Evolutionary conservation across 2,797 vertebrate genomes (phyloP), one percentile per base, ranked within the genome.

Genomic region (Sebastes minor): DNA sequence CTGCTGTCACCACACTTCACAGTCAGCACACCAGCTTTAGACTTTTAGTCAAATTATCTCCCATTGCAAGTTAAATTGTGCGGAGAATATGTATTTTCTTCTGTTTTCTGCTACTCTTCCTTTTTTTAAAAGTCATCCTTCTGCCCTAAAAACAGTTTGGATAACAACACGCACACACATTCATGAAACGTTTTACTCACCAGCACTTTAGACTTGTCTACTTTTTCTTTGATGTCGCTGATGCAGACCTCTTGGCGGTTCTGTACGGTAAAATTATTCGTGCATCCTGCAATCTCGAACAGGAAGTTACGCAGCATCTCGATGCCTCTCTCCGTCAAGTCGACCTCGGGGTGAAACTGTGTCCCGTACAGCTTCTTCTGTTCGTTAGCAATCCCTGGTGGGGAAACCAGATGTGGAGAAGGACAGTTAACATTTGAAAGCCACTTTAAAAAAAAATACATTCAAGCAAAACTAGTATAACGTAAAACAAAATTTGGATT

Each of bases 301-400:
- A 99, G 94, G 57, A 99, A 99, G 80, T 98, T 99, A 76, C 97
- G 96, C 91, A 99, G 94, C 95, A 99, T 99, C 82, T 97, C 96
- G 86, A 96, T 98, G 32, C 98, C 98, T 11, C 97, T 95, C 92
- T 98, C 98, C 0, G 99, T 99, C 64, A 99, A 95, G 91, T 99
- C 98, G 6, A 99, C 99, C 89, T 99, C 99, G 2, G 99, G 99
- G 84, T 99, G 99, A 94, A 99, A 99, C 89, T 99, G 99, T 2
- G 96, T 98, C 62, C 98, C 98, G 0, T 99, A 99, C n/a, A 99
- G 94, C 49, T 99, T 99, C 92, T 99, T 99, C 63, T 98, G 97
- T 85, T 99, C 99, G 0, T 99, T 99, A 60, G 98, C 98, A 81
- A 99, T 99, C 60, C 97, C 98, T 99, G 46, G 63, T 13, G 53